These are phyloP conservation scores for Cranoglanis bouderius DNA, from an alignment of 2,113 vertebrate species.

Conservation along the genomic window DNA sequence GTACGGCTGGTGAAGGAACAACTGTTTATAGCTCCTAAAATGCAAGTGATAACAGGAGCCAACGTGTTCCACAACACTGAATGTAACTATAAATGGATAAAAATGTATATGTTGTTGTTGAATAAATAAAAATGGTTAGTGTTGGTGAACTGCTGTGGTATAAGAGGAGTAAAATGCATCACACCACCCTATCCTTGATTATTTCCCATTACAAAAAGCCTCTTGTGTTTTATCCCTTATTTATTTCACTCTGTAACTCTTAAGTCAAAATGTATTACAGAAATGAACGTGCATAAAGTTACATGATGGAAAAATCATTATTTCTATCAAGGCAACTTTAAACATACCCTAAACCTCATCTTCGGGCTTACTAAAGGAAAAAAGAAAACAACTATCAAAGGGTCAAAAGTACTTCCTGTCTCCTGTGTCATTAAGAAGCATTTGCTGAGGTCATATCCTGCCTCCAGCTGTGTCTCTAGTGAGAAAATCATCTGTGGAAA, in stretches of 20 bases:
- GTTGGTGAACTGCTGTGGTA: not conserved
- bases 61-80: not conserved
- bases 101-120: not conserved
- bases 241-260: not conserved
- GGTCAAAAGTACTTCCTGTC: conserved; percentile 29
- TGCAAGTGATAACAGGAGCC: not conserved
- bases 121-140: not conserved
- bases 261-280: not conserved
- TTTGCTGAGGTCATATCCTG: conserved; percentile 41
- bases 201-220: not conserved
- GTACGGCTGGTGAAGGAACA: not conserved
- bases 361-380: not conserved
- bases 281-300: not conserved
- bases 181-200: not conserved
- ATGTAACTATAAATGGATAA: not conserved
- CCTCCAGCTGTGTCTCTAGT: conserved; percentile 26
- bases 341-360: not conserved
- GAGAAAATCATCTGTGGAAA: conserved; percentile 26
- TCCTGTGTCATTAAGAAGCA: conserved; percentile 28
- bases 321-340: not conserved
- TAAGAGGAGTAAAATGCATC: not conserved
- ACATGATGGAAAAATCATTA: not conserved
- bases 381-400: not conserved
- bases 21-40: not conserved
- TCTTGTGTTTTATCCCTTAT: not conserved